A percentile compares a stretch with the other conserved stretches of the same genome.
Conservation (phyloP, 2,888 invertebrate genomes). For the Tenthredo livida region DNA sequence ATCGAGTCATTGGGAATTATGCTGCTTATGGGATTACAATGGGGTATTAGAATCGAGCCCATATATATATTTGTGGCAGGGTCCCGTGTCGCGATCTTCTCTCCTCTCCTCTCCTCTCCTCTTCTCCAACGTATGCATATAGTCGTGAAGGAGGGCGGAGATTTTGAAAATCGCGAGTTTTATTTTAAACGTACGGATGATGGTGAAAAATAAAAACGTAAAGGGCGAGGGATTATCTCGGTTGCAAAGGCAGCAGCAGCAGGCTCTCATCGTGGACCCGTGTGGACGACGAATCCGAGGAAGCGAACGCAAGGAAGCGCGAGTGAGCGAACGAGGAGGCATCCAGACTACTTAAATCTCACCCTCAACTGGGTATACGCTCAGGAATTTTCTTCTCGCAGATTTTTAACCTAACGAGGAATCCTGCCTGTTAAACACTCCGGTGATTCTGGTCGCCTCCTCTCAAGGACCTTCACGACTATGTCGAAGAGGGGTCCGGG, state of each 20-base stretch:
- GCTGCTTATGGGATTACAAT: slow-evolving; percentile 75
- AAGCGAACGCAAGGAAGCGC: slow-evolving; percentile 1
- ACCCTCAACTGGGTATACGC: slow-evolving; percentile 58
- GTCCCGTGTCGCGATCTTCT: not conserved
- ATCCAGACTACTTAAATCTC: slow-evolving; percentile 64
- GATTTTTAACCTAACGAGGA: slow-evolving; percentile 70
- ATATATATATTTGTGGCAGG: not conserved
- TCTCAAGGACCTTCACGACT: slow-evolving; percentile 52
- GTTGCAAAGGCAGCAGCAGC: no score
- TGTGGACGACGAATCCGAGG: slow-evolving; percentile 10
- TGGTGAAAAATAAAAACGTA: not conserved
- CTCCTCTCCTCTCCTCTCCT: no score
- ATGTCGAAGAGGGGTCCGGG: slow-evolving; percentile 33
- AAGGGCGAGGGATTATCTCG: not conserved
- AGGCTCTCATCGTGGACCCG: not conserved
- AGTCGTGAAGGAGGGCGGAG: no score
- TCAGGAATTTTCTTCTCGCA: slow-evolving; percentile 64
- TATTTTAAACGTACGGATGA: no score
- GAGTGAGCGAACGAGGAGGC: slow-evolving; percentile 4
- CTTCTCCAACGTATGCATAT: no score
- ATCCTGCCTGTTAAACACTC: slow-evolving; percentile 69
- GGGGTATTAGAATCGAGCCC: slow-evolving; percentile 67
- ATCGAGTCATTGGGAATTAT: slow-evolving; percentile 74
- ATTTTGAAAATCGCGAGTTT: no score
- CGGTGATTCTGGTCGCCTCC: slow-evolving; percentile 58